Conservation (phyloP, 1,140 invertebrate species). For the Venturia canescens region DNA sequence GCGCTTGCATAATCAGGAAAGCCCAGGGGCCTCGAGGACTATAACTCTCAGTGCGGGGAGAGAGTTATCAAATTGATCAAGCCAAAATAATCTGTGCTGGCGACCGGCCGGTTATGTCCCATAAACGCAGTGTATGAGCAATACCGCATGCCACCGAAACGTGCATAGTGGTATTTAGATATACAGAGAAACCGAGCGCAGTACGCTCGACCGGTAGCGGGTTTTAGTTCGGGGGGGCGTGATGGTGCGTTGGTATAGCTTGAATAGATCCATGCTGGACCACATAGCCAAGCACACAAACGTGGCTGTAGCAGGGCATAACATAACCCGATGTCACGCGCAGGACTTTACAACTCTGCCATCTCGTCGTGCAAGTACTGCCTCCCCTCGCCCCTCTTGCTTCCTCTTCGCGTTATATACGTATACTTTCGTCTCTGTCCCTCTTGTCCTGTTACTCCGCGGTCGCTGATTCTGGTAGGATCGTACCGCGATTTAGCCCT, state of each 20-base stretch:
- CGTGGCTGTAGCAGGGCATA: slow-evolving; percentile 65
- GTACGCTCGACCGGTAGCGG: slow-evolving; percentile 50
- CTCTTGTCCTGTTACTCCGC: slow-evolving; percentile 46
- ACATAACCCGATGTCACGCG: slow-evolving; percentile 75
- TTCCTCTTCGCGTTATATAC: slow-evolving; percentile 52
- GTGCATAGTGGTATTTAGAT: slow-evolving; percentile 61
- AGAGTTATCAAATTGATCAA: slow-evolving; percentile 78
- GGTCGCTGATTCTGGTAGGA: slow-evolving; percentile 20
- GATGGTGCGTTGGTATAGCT: slow-evolving; percentile 46
- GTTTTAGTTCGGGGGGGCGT: slow-evolving; percentile 46
- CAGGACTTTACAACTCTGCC: slow-evolving; percentile 76
- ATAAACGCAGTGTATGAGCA: slow-evolving; percentile 76
- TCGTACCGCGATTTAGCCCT: slow-evolving; percentile 11
- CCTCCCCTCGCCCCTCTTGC: slow-evolving; percentile 2
- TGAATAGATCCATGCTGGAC: slow-evolving; percentile 44
- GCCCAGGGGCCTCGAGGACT: not conserved
- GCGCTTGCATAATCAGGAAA: slow-evolving; percentile 38
- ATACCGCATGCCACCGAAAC: slow-evolving; percentile 71
- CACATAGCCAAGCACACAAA: slow-evolving; percentile 57
- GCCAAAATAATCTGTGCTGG: slow-evolving; percentile 76
- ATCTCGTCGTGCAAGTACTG: slow-evolving; percentile 66
- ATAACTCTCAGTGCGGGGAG: slow-evolving; percentile 57
- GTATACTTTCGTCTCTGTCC: slow-evolving; percentile 42
- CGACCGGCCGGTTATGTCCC: slow-evolving; percentile 73
- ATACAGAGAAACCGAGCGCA: slow-evolving; percentile 62